phyloP scores from a whole-genome alignment of 2,888 invertebrate genomes.

The Cheilosia grossa region DNA sequence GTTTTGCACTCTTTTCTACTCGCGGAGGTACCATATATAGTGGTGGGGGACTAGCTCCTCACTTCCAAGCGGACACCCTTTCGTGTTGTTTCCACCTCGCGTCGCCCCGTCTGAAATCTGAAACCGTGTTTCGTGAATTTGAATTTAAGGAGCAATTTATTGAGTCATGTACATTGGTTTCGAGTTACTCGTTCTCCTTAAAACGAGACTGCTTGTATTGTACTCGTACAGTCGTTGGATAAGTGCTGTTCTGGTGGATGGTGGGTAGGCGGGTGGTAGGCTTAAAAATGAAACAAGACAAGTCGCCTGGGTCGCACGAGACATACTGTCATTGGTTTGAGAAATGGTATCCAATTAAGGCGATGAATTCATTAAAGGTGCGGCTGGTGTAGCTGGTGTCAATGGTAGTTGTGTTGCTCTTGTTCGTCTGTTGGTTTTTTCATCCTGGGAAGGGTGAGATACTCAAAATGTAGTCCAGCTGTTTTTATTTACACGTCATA shows the following conservation, averaged over 20 bases:
- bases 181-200: slow-evolving; percentile 42
- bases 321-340: slow-evolving; percentile 68
- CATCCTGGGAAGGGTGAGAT: background rate
- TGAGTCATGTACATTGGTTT: slow-evolving; percentile 67
- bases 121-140: slow-evolving; percentile 72
- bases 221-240: slow-evolving; percentile 19
- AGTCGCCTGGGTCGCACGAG: slow-evolving; percentile 58
- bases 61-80: background rate
- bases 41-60: slow-evolving; percentile 6
- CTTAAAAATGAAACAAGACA: slow-evolving; percentile 68
- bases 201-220: slow-evolving; percentile 8
- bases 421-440: background rate
- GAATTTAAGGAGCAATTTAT: slow-evolving; percentile 75
- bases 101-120: slow-evolving; percentile 52
- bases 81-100: background rate
- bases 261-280: slow-evolving; percentile 30
- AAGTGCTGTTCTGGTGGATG: slow-evolving; percentile 45
- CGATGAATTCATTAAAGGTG: slow-evolving; percentile 72
- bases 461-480: slow-evolving; percentile 24
- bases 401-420: background rate
- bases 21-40: background rate
- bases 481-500: slow-evolving; percentile 57
- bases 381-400: slow-evolving; percentile 7
- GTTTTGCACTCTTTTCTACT: slow-evolving; percentile 36
- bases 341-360: slow-evolving; percentile 79